A percentile compares a stretch with the other conserved stretches of the same genome.
Evolutionary conservation across 2,888 invertebrate species (phyloP).

Genomic region (Lasioglossum vierecki): DNA sequence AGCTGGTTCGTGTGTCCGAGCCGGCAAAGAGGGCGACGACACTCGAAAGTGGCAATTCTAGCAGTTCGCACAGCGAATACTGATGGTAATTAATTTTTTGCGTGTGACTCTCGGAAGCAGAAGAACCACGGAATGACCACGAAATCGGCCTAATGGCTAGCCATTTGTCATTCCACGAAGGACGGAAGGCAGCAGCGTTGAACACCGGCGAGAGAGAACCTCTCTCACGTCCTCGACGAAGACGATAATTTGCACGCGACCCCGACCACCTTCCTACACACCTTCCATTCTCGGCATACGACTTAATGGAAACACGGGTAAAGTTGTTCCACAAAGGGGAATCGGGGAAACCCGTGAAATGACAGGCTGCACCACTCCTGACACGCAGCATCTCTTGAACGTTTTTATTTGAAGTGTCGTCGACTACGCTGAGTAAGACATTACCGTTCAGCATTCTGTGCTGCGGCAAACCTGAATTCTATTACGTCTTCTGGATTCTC

Average conservation of each 20-base stretch:
- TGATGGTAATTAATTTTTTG: constrained; percentile 80
- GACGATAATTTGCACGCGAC: constrained; percentile 72
- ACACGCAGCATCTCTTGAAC: constrained; percentile 16
- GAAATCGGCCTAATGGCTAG: constrained; percentile 79
- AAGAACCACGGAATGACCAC: constrained; percentile 73
- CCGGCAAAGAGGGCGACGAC: constrained; percentile 28
- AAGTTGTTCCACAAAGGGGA: constrained; percentile 19
- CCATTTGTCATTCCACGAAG: constrained; percentile 77
- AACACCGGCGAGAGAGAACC: constrained; percentile 38
- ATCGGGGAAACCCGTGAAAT: constrained; percentile 33
- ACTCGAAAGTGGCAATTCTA: constrained; percentile 46
- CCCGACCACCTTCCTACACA: constrained; percentile 45
- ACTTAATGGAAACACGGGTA: constrained; percentile 57
- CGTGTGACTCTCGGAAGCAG: constrained; percentile 60
- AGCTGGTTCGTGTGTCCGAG: neutral
- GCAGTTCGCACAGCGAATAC: constrained; percentile 40
- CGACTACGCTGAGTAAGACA: neutral
- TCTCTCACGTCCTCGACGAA: constrained; percentile 52
- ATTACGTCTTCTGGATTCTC: neutral
- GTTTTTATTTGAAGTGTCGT: constrained; percentile 32
- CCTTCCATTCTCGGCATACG: constrained; percentile 26
- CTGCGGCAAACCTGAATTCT: neutral
- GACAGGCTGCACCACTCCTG: constrained; percentile 28
- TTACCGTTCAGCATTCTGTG: neutral
- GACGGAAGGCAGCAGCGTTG: constrained; percentile 37